phyloP scores from a whole-genome alignment of 2,888 invertebrate genomes.

The Mechanitis messenoides region DNA sequence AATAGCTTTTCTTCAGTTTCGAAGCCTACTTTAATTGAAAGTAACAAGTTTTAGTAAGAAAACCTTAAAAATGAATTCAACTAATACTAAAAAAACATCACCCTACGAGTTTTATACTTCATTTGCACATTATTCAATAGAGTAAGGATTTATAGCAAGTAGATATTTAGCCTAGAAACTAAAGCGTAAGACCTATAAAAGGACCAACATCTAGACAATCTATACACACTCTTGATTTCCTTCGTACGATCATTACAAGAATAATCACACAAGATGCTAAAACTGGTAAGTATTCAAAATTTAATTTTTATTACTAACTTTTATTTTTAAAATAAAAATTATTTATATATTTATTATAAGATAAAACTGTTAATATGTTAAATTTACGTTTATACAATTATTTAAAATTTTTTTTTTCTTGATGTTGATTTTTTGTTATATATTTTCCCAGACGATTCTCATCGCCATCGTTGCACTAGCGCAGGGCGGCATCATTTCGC shows the following conservation, averaged over 20 bases:
- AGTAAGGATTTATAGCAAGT: constrained; percentile 53
- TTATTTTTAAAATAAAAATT: constrained; percentile 2
- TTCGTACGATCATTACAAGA: constrained; percentile 36
- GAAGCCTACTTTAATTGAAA: too few relatives aligned
- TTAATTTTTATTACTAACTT: constrained; percentile 5
- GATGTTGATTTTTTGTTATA: not conserved
- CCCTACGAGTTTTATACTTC: constrained; percentile 25
- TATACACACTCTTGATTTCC: constrained; percentile 43
- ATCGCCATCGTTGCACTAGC: constrained; percentile 60
- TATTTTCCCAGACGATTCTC: constrained; percentile 56
- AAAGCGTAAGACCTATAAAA: constrained; percentile 62
- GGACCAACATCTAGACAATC: constrained; percentile 48
- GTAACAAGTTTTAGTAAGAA: too few relatives aligned
- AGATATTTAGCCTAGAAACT: constrained; percentile 44
- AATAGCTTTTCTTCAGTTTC: too few relatives aligned
- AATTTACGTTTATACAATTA: too few relatives aligned
- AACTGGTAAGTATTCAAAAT: constrained; percentile 46
- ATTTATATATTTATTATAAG: not conserved
- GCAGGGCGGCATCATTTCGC: constrained; percentile 58
- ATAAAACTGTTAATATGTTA: too few relatives aligned
- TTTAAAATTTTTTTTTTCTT: not conserved
- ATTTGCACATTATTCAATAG: constrained; percentile 54
- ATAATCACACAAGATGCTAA: constrained; percentile 47
- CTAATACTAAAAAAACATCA: constrained; percentile 12
- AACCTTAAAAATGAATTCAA: too few relatives aligned